Evolutionary conservation across 2,888 invertebrate genomes (phyloP).

Genomic region (Drosophila mimica): DNA sequence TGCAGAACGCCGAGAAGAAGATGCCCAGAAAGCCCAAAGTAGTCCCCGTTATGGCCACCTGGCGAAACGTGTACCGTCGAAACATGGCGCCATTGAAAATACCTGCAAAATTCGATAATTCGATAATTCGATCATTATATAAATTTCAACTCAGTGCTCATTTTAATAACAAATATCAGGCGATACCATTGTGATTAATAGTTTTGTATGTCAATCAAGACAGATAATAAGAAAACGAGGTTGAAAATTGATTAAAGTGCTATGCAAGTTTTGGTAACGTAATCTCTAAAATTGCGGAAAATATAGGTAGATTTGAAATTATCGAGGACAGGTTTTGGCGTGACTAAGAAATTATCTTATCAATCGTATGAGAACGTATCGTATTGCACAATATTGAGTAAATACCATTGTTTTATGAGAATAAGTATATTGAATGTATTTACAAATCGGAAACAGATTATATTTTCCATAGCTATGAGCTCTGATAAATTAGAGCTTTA

Average conservation of each 20-base stretch:
- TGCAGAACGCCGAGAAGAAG: constrained; percentile 87
- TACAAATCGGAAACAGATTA: background rate
- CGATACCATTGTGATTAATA: background rate
- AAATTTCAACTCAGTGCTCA: background rate
- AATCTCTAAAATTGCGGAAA: background rate
- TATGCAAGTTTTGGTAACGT: background rate
- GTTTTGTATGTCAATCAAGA: background rate
- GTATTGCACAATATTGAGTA: background rate
- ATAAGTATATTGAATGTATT: background rate
- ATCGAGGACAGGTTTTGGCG: background rate
- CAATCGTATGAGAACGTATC: background rate
- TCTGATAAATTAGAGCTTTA: background rate
- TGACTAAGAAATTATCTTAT: background rate
- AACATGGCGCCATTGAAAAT: constrained; percentile 90
- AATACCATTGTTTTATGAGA: background rate
- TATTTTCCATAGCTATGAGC: too few relatives aligned
- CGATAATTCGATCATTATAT: background rate
- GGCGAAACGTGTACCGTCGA: constrained; percentile 88
- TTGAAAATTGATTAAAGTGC: background rate
- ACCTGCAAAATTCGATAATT: constrained; percentile 51
- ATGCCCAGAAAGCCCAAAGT: constrained; percentile 87
- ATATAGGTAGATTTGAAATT: too few relatives aligned
- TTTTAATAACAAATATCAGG: background rate
- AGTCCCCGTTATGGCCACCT: constrained; percentile 88
- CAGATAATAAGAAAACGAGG: background rate